Base-by-base conservation (phyloP, 2,888 invertebrate species). In the Resseliella maxima region DNA sequence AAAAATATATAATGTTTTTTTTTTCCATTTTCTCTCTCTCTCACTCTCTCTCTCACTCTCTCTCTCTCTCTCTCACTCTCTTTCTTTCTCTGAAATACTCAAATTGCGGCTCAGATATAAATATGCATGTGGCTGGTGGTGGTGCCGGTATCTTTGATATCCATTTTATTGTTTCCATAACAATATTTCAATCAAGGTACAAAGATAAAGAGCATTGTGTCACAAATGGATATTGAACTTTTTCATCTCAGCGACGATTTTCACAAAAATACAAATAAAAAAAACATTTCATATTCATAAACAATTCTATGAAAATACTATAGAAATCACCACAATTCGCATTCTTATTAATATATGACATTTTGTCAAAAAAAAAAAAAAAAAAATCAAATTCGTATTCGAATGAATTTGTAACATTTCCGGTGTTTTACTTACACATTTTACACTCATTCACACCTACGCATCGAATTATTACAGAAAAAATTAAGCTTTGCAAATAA, bases 21-120 rank as follows among this genome's bases (percentile, higher is more conserved):
- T n/a, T n/a, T n/a, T n/a, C n/a, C n/a, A n/a, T n/a, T n/a, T n/a
- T n/a, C n/a, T n/a, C n/a, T n/a, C n/a, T n/a, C n/a, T n/a, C n/a
- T n/a, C n/a, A n/a, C n/a, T n/a, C n/a, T n/a, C n/a, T n/a, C n/a
- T n/a, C n/a, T n/a, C n/a, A n/a, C n/a, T n/a, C n/a, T n/a, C n/a
- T n/a, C n/a, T n/a, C n/a, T n/a, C n/a, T n/a, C n/a, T n/a, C n/a
- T n/a, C n/a, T n/a, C n/a, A n/a, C n/a, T n/a, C n/a, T n/a, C n/a
- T 72, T 27, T 72, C 12, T 41, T 41, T 41, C 41, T 41, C 41
- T 72, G 15, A 35, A 72, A 72, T 72, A 31, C 72, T 27, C 27
- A 72, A 72, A 72, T 72, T 72, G 72, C n/a, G 72, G 72, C 72
- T 72, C 72, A 5, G 72, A 5, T 24, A 24, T 72, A 72, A 72